Conservation (phyloP, 2,113 vertebrate species). For the Aythya baeri region DNA sequence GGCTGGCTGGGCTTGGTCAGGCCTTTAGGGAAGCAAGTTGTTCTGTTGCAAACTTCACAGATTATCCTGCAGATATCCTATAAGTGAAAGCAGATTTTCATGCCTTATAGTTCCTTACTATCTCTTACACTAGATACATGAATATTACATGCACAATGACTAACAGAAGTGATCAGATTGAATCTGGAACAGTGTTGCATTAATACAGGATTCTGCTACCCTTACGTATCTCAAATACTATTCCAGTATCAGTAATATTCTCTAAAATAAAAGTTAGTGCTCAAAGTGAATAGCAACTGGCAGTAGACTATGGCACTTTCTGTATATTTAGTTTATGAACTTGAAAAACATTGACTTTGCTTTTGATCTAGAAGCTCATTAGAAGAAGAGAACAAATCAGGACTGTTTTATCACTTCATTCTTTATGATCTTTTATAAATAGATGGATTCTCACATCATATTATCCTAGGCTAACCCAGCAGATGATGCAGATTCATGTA, state of each 20-base stretch:
- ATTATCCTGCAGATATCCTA: background rate
- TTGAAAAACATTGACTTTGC: background rate
- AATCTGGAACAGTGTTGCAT: slow-evolving; percentile 52
- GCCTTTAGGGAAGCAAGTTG: background rate
- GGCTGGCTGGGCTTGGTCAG: background rate
- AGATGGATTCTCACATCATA: slow-evolving; percentile 29
- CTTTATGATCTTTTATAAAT: slow-evolving; percentile 61
- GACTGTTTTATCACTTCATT: slow-evolving; percentile 31
- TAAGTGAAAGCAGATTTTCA: slow-evolving; percentile 23
- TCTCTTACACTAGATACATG: slow-evolving; percentile 23
- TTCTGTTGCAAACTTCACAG: slow-evolving; percentile 8
- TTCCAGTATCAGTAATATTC: background rate
- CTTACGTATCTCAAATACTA: slow-evolving; percentile 27
- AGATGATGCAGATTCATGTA: background rate
- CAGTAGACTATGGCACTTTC: slow-evolving; percentile 23
- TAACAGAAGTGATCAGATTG: slow-evolving; percentile 33
- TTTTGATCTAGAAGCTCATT: slow-evolving; percentile 65
- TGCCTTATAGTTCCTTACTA: background rate
- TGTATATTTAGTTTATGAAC: background rate
- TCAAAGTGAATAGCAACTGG: slow-evolving; percentile 35
- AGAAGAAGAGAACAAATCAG: slow-evolving; percentile 55
- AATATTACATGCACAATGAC: slow-evolving; percentile 53
- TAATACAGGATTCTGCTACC: slow-evolving; percentile 48
- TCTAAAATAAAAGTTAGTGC: slow-evolving; percentile 49
- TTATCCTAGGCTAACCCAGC: background rate